Evolutionary conservation across 2,888 invertebrate genomes (phyloP).

Genomic region (Watsonalla binaria): DNA sequence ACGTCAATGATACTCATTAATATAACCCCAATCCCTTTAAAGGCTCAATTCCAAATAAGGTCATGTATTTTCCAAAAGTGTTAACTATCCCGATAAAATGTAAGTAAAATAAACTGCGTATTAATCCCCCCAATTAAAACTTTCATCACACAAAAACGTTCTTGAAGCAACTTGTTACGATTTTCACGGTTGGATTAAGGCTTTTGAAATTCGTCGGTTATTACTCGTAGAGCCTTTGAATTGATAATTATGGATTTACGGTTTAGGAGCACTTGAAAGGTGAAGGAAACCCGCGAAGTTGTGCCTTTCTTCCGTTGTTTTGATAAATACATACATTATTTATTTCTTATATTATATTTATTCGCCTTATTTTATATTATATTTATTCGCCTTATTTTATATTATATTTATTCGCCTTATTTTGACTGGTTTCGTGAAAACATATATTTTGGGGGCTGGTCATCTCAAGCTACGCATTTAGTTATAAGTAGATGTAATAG

Average conservation of each 20-base stretch:
- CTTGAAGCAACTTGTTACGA: slow-evolving; percentile 37
- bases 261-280: slow-evolving; percentile 4
- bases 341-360: too few species aligned
- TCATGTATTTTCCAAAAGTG: background rate
- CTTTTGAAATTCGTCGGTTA: slow-evolving; percentile 28
- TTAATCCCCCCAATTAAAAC: slow-evolving; percentile 55
- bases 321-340: too few species aligned
- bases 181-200: slow-evolving; percentile 26
- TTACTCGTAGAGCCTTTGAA: slow-evolving; percentile 9
- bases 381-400: too few species aligned
- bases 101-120: slow-evolving; percentile 25
- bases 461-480: too few species aligned
- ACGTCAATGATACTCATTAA: too few species aligned
- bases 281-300: background rate
- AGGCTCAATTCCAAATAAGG: background rate
- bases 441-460: too few species aligned
- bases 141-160: slow-evolving; percentile 40
- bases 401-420: too few species aligned
- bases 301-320: background rate
- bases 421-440: background rate
- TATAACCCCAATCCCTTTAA: too few species aligned
- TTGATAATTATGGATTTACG: slow-evolving; percentile 9
- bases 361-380: too few species aligned
- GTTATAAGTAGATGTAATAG: too few species aligned
- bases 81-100: slow-evolving; percentile 10